phyloP scores from a whole-genome alignment of 2,113 vertebrate genomes.

The Telmatochromis brichardi region DNA sequence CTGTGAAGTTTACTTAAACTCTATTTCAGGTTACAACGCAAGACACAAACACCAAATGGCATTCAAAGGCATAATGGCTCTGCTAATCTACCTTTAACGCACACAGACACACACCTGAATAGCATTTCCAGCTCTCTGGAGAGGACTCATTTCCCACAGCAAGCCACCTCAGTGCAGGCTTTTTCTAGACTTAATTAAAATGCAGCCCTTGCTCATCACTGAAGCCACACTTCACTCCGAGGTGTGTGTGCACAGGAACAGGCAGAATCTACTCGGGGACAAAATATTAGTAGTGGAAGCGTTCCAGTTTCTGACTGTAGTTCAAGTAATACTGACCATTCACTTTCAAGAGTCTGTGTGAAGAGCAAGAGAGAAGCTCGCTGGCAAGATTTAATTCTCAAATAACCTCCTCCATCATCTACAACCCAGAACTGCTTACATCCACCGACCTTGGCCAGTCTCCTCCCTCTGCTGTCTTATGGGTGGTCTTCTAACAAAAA shows the following conservation, averaged over 20 bases:
- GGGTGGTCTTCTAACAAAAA: neutral
- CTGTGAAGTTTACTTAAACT: neutral
- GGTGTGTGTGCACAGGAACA: neutral
- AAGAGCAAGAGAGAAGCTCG: neutral
- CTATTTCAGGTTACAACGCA: neutral
- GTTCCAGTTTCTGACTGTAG: neutral
- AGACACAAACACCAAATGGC: neutral
- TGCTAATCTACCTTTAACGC: neutral
- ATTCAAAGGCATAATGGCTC: neutral
- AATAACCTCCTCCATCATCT: neutral
- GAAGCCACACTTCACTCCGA: neutral
- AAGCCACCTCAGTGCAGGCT: neutral
- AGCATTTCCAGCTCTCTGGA: neutral
- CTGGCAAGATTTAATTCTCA: neutral
- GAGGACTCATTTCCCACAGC: neutral
- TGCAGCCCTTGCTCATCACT: neutral
- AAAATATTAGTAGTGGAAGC: neutral
- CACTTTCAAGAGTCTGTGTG: neutral
- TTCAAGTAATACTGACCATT: neutral
- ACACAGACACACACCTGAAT: neutral
- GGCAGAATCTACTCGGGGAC: neutral
- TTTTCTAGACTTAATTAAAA: constrained; percentile 38
- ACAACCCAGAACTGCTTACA: neutral
- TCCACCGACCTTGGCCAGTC: neutral
- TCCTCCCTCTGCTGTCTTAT: neutral